Base-by-base conservation (phyloP, 2,797 vertebrate species). In the Phylloscopus collybita region DNA sequence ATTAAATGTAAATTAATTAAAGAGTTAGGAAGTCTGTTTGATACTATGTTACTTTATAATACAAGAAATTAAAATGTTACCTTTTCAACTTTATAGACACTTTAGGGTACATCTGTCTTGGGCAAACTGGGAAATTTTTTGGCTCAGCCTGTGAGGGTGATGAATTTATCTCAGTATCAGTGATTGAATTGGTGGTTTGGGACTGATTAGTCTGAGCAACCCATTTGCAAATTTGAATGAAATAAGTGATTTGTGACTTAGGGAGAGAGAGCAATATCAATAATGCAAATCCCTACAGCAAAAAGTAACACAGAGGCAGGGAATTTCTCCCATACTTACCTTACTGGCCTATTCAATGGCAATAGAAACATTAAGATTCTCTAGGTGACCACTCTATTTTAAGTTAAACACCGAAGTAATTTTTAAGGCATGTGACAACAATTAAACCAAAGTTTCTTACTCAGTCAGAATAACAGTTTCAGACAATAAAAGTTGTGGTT, bases 181-280 rank as follows among this genome's bases (percentile, higher is more conserved):
- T 72, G 67, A 95, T 64, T 88, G 66, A 87, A 96, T 51, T 81
- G 87, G 47, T 78, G 89, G 44, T 91, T 96, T 96, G 73, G 45
- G 76, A 94, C 50, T 86, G 82, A 90, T 92, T 86, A 73, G 25
- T 84, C 54, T 85, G 40, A 80, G 51, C 38, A 88, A 71, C 67
- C 13, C 5, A 1, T 85, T 86, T 86, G 50, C 71, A 91, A 73
- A 89, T 96, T 75, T 90, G 90, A 95, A 86, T 57, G 16, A 88
- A 96, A 71, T 72, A 96, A 95, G 42, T 91, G 59, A 96, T 93
- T 96, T 94, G 79, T 88, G 78, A 91, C 38, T 88, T 70, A 27
- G 44, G 44, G 34, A 96, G 70, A 91, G 22, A 32, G 53, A 79
- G 62, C 23, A 62, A 83, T 61, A 94, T 80, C 65, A 84, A 89